Base-by-base conservation (phyloP, 2,888 invertebrate species). In the Xestia xanthographa region DNA sequence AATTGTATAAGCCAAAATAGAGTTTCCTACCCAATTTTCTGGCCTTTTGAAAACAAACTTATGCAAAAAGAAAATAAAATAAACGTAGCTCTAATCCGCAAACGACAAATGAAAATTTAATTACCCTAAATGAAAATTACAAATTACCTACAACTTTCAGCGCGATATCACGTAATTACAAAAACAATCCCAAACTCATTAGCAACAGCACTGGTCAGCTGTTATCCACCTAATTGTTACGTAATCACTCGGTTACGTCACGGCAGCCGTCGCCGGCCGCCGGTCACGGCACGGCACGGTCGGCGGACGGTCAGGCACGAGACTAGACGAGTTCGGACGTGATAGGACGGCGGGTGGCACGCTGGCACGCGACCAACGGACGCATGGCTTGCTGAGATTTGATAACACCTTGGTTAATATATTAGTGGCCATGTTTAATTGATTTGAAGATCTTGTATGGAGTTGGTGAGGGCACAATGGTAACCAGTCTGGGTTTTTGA, bases 191-290 rank as follows among this genome's bases (percentile, higher is more conserved):
- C 34, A 53, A 83, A 69, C 58, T 62, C 38, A 38, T 83, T 62
- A 79, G 26, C 20, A 50, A 1, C 34, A 34, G 34, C 34, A 4
- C 41, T 6, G 50, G 45, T 74, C 45, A 41, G 58, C n/a, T n/a
- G n/a, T 78, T 74, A 63, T 53, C 66, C 72, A 41, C 45, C 63
- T 84, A 82, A 87, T 85, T 77, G 75, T 63, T 56, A 8, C 34
- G 45, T 84, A 77, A 87, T 81, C 62, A 75, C 22, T 11, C 72
- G 79, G 70, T 79, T 81, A 75, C 48, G 69, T 75, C 72, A 53
- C 71, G 65, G 68, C 56, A n/a, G 63, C 0, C 58, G 69, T 56
- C 72, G 50, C 26, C 70, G 58, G n/a, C 8, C 26, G 29, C 26
- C 48, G 63, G 66, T 9, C 70, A 70, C 68, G 68, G 26, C n/a